Evolutionary conservation across 2,888 invertebrate genomes (phyloP).

Genomic region (Netelia melanura): DNA sequence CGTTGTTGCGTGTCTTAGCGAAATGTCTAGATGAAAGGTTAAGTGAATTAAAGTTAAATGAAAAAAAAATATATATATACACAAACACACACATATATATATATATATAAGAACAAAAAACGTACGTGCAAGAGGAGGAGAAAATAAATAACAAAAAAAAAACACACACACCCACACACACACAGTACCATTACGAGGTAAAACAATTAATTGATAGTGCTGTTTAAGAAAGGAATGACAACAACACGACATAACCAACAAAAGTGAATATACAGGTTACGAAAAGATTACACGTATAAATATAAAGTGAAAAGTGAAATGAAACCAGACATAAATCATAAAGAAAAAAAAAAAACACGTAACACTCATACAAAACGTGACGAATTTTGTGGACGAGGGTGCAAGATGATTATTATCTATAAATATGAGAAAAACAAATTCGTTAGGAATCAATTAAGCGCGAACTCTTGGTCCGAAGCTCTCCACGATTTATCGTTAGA

Average conservation of each 20-base stretch:
- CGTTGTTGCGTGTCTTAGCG: constrained; percentile 81
- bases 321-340: not conserved
- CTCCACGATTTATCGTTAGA: constrained; percentile 30
- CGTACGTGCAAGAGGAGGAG: not conserved
- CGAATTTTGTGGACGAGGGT: constrained; percentile 34
- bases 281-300: constrained; percentile 28
- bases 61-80: not conserved
- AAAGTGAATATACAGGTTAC: constrained; percentile 3
- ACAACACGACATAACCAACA: no score
- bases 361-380: constrained; percentile 24
- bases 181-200: constrained; percentile 43
- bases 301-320: not conserved
- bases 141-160: not conserved
- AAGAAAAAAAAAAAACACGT: not conserved
- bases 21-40: constrained; percentile 68
- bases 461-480: constrained; percentile 38
- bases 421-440: constrained; percentile 36
- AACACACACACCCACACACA: not conserved
- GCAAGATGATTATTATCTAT: constrained; percentile 36
- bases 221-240: constrained; percentile 68
- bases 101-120: not conserved
- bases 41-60: constrained; percentile 59
- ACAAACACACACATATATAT: no score
- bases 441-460: constrained; percentile 46
- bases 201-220: constrained; percentile 59